Conservation (phyloP, 2,113 vertebrate species). For the Xerus inauris region DNA sequence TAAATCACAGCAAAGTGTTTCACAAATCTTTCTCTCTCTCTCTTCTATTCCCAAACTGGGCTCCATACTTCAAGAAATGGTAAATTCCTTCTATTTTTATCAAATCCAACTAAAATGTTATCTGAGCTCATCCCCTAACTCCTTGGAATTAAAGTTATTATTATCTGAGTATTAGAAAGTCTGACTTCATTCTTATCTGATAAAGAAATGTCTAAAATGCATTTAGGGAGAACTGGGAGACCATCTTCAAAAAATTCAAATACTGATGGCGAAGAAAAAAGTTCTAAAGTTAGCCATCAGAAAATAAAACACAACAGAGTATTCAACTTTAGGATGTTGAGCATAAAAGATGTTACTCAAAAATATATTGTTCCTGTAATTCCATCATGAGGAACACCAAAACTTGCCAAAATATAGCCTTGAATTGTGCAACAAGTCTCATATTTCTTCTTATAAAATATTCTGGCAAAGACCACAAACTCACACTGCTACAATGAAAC, state of each 20-base stretch:
- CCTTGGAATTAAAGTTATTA: conserved; percentile 41
- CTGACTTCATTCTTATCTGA: not conserved
- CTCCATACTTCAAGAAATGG: not conserved
- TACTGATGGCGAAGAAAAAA: not conserved
- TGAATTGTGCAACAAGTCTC: conserved; percentile 64
- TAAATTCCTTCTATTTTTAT: conserved; percentile 22
- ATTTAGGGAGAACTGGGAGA: not conserved
- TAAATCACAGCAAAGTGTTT: conserved; percentile 38
- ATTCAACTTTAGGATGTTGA: not conserved
- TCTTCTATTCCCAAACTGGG: not conserved
- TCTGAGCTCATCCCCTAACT: not conserved
- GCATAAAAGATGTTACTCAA: conserved; percentile 44
- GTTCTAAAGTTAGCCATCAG: not conserved
- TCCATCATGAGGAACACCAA: conserved; percentile 48
- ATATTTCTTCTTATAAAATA: conserved; percentile 78
- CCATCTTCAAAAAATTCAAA: conserved; percentile 46
- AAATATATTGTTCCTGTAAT: conserved; percentile 52
- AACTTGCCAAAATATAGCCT: conserved; percentile 65
- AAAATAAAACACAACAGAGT: not conserved
- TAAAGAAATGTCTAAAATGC: conserved; percentile 20
- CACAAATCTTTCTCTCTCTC: not conserved
- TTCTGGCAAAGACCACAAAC: conserved; percentile 70
- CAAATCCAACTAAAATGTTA: conserved; percentile 47
- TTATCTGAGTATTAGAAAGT: conserved; percentile 9
- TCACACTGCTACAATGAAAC: conserved; percentile 70